Evolutionary conservation across 2,797 vertebrate genomes (phyloP), one percentile per base, ranked within the genome.

Genomic region (Karalla daura): DNA sequence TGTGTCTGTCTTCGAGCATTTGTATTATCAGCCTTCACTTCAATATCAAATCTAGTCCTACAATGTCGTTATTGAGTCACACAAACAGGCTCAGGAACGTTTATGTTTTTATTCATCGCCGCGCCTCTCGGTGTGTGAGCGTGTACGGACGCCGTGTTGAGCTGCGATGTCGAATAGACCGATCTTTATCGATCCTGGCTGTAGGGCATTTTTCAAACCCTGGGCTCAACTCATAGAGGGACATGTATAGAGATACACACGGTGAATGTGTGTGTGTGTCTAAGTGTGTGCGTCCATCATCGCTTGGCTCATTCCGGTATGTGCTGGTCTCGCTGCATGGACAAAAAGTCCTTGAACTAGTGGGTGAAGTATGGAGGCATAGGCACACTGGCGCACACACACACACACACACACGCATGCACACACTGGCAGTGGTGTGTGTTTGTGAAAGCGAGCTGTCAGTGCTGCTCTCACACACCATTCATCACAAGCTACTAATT

Each of bases 401-500:
- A 24, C 61, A 28, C 53, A 17, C 21, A 35, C 64, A 44, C 45
- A 28, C 53, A 30, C 49, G 32, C 51, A 37, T 43, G 44, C 41
- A 11, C 59, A 9, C 33, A 40, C 69, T 58, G 74, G 41, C 67
- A 30, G 33, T 43, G 15, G 50, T 30, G 70, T 81, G 94, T 96
- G 94, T 95, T 95, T 94, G 95, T 94, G 94, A 95, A 95, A 95
- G 95, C 90, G 91, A 91, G 91, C 95, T 98, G 96, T 97, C 97
- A 97, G 93, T 94, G 93, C 94, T 92, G 95, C 95, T 97, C 95
- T 95, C 93, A 92, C 89, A 95, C 94, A 96, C 96, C 96, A 98
- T 99, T 97, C 95, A 98, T 98, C 97, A 99, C 94, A 81, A 94
- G 93, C 94, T 94, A 94, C 96, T 98, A 98, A 98, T 98, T 98